Base-by-base conservation (phyloP, 1,140 invertebrate species). In the Medauroidea extradentata region DNA sequence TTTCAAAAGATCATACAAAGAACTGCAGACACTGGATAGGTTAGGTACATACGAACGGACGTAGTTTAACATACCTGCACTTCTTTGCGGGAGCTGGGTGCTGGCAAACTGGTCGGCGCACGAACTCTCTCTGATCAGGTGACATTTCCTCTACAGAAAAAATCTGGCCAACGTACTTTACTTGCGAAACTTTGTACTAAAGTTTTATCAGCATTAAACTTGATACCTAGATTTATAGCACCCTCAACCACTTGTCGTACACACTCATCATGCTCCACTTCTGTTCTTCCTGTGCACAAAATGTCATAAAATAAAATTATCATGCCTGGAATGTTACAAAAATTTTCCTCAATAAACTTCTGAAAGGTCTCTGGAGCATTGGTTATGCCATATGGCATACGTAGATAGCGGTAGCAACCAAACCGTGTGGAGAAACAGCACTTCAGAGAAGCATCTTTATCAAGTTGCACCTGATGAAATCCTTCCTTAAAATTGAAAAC, bases 181-280 rank as follows among this genome's bases (percentile, higher is more conserved):
- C 44, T n/a, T 46, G 18, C 18, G 18, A 19, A 46, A 46, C 44
- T 25, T 25, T 46, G 24, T 46, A 46, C 24, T 46, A 13, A 5
- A 46, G 24, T n/a, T 46, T n/a, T 46, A 11, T 46, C 44, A 19
- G 44, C 18, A 25, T 46, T 46, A 46, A 46, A 46, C n/a, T 46
- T 46, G 3, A 46, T 25, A 5, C 24, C 24, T 19, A 19, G 24
- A 46, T 19, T 4, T 46, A 9, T n/a, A 21, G 44, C 44, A 19
- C 44, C 5, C 18, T 19, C 44, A 21, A 46, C 18, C 3, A 46
- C 44, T 13, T 46, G 44, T 21, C 18, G 18, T n/a, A n/a, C 9
- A 19, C 18, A 19, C 44, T 46, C 24, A 25, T 46, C 44, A 46
- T 46, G 44, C 13, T 46, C 44, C 13, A 11, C n/a, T 46, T 46